Evolutionary conservation across 2,113 vertebrate genomes (phyloP).

Genomic region (Cygnus buccinator): DNA sequence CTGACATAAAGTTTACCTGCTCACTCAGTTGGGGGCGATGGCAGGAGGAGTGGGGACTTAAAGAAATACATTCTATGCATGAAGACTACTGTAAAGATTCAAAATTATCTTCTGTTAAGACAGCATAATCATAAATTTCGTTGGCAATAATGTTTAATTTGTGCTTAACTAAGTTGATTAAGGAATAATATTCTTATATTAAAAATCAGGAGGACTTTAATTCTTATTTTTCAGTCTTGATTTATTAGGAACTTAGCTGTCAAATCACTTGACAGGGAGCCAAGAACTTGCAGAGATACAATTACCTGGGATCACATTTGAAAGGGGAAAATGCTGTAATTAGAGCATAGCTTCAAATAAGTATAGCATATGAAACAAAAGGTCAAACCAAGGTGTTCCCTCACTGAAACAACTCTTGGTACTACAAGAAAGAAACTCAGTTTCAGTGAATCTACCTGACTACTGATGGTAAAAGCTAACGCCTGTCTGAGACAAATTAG

Average conservation of each 20-base stretch:
- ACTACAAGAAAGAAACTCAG: not conserved
- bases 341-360: conserved; percentile 30
- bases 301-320: conserved; percentile 2
- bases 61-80: not conserved
- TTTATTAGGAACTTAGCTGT: conserved; percentile 13
- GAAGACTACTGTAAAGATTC: not conserved
- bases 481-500: not conserved
- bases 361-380: conserved; percentile 29
- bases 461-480: not conserved
- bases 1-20: not conserved
- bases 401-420: not conserved
- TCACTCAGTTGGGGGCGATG: not conserved
- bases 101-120: not conserved
- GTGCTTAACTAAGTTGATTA: not conserved
- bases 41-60: too few relatives aligned
- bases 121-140: not conserved
- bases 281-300: conserved; percentile 27
- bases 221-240: not conserved
- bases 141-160: conserved; percentile 27
- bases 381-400: conserved; percentile 13
- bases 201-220: not conserved
- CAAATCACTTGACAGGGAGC: conserved; percentile 22
- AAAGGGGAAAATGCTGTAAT: conserved; percentile 25
- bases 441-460: not conserved
- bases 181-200: conserved; percentile 21